Evolutionary conservation across 2,888 invertebrate species (phyloP).

Genomic region (Zootermopsis nevadensis): DNA sequence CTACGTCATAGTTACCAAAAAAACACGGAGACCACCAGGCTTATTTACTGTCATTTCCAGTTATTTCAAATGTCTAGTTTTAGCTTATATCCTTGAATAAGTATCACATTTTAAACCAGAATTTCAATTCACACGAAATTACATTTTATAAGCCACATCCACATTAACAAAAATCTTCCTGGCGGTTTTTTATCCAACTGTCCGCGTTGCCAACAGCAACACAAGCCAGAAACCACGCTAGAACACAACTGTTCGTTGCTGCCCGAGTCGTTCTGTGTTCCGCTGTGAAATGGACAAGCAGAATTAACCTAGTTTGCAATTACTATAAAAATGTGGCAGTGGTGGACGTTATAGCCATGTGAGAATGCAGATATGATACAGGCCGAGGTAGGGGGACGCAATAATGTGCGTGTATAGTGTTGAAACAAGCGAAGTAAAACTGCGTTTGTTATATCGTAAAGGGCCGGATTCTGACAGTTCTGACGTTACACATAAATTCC

Average conservation of each 20-base stretch:
- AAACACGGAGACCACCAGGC: no score
- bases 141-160: background rate
- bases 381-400: background rate
- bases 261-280: background rate
- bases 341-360: conserved; percentile 1
- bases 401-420: background rate
- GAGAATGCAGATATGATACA: background rate
- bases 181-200: background rate
- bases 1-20: no score
- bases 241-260: background rate
- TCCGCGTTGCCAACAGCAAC: background rate
- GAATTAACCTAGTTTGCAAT: background rate
- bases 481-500: conserved; percentile 42
- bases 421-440: conserved; percentile 20
- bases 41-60: no score
- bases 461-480: conserved; percentile 32
- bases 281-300: conserved; percentile 18
- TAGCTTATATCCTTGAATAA: no score
- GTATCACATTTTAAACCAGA: no score
- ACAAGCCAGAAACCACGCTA: no score
- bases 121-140: background rate
- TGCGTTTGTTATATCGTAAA: conserved; percentile 42
- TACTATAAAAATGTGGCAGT: background rate
- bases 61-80: no score
- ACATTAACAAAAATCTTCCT: background rate